A percentile compares a stretch with the other conserved stretches of the same genome.
phyloP scores from a whole-genome alignment of 2,113 vertebrate species.

The Oreocharis arfaki region DNA sequence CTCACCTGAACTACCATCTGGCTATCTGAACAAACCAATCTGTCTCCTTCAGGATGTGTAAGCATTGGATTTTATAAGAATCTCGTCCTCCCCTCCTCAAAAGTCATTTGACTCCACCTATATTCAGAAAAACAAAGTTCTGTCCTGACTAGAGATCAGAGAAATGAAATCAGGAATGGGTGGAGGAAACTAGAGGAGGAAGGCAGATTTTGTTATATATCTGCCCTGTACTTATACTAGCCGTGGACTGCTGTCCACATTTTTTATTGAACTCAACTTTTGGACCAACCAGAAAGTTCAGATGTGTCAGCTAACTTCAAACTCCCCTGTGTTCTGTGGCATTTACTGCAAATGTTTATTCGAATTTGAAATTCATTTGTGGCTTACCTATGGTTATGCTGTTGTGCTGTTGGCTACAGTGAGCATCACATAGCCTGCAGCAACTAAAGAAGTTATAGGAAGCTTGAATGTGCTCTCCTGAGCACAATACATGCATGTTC shows the following conservation, averaged over 20 bases:
- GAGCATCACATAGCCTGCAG: background rate
- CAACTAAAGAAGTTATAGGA: background rate
- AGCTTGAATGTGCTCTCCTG: background rate
- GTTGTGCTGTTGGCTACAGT: background rate
- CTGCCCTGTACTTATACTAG: background rate
- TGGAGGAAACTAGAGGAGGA: background rate
- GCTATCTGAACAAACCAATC: background rate
- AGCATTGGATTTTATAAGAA: background rate
- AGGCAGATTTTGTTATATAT: background rate
- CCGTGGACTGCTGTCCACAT: background rate
- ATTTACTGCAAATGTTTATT: background rate
- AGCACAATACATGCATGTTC: background rate
- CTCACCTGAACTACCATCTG: background rate
- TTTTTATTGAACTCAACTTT: background rate
- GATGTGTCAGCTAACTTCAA: background rate
- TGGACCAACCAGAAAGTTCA: background rate
- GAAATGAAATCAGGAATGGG: background rate
- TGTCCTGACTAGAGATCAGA: background rate
- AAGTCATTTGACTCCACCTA: conserved; percentile 31
- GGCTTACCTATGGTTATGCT: background rate
- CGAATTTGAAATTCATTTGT: background rate
- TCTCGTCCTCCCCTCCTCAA: background rate
- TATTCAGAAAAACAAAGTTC: background rate
- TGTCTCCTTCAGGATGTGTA: background rate
- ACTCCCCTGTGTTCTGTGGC: background rate